Evolutionary conservation across 2,888 invertebrate genomes (phyloP).

Genomic region (Hyalella azteca): DNA sequence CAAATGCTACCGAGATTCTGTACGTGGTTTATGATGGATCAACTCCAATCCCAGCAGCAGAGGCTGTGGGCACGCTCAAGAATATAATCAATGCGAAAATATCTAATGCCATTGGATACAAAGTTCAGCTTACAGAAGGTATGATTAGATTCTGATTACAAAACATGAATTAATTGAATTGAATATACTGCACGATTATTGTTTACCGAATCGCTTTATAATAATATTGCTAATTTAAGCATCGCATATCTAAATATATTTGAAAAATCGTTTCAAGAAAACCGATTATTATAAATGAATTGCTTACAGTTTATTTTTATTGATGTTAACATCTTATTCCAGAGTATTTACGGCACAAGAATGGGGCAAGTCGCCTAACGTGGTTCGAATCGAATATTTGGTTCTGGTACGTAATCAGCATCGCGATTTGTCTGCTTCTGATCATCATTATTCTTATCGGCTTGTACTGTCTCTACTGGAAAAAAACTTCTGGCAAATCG

Average conservation of each 20-base stretch:
- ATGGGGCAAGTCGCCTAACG: conserved; percentile 5
- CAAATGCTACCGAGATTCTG: neutral
- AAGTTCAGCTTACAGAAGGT: conserved; percentile 8
- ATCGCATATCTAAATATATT: too few relatives aligned
- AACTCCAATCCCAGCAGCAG: neutral
- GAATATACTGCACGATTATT: too few relatives aligned
- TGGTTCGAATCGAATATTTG: conserved; percentile 14
- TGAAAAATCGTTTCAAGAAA: too few relatives aligned
- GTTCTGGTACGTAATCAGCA: neutral
- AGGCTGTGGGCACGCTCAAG: neutral
- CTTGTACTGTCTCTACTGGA: neutral
- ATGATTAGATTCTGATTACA: neutral
- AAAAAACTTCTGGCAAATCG: neutral
- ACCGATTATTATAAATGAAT: too few relatives aligned
- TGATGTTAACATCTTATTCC: neutral
- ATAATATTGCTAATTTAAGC: too few relatives aligned
- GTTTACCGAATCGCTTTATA: too few relatives aligned
- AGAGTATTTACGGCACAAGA: neutral
- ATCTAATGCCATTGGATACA: conserved; percentile 23
- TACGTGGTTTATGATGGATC: conserved; percentile 15
- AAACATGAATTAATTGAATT: too few relatives aligned
- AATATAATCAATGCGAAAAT: conserved; percentile 1
- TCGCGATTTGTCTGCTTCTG: neutral
- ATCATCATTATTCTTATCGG: neutral
- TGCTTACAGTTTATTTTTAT: too few relatives aligned